These are phyloP conservation scores for Asbolus verrucosus DNA, from an alignment of 1,140 invertebrate genomes.

Conservation along the genomic window DNA sequence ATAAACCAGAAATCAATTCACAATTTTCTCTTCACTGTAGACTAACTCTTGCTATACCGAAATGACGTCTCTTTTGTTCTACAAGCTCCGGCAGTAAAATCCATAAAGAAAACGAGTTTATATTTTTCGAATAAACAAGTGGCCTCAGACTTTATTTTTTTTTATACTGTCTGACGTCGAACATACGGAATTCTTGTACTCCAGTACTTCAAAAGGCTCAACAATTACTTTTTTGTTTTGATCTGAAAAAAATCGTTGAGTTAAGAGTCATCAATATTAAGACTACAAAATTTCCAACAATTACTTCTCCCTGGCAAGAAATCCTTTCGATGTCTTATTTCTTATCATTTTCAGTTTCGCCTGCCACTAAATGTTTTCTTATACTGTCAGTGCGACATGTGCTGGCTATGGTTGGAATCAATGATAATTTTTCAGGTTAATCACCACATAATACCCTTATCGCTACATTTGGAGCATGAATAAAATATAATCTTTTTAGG, in stretches of 20 bases:
- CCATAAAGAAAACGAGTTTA: too few relatives aligned
- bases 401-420: background rate
- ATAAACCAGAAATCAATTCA: too few relatives aligned
- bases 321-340: constrained; percentile 1
- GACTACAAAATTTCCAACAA: constrained; percentile 10
- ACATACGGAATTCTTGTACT: too few relatives aligned
- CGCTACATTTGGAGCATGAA: background rate
- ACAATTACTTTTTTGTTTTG: background rate
- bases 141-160: too few relatives aligned
- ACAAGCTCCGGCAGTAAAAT: too few relatives aligned
- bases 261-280: background rate
- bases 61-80: too few relatives aligned
- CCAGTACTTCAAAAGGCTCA: too few relatives aligned
- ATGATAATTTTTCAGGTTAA: background rate
- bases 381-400: background rate
- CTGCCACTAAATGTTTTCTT: constrained; percentile 6
- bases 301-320: constrained; percentile 12
- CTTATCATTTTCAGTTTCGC: constrained; percentile 13
- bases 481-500: background rate
- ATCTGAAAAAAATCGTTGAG: constrained; percentile 14
- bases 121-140: too few relatives aligned
- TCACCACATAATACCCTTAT: background rate
- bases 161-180: too few relatives aligned
- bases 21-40: too few relatives aligned
- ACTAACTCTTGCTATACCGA: too few relatives aligned